Conservation (phyloP, 1,140 invertebrate genomes). For the Drosophila serrata region DNA sequence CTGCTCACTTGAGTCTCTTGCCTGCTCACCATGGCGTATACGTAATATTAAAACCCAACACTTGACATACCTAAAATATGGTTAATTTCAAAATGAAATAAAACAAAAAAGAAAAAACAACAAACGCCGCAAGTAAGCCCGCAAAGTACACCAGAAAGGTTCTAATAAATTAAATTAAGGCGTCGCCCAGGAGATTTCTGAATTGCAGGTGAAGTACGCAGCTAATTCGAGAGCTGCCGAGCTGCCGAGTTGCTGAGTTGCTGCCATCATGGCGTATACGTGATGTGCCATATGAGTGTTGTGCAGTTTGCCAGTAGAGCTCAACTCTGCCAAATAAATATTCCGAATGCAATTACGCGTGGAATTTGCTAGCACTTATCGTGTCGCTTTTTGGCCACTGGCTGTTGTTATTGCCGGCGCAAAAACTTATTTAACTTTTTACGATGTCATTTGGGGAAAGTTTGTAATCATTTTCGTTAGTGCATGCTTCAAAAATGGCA, state of each 20-base stretch:
- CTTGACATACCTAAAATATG: slow-evolving; percentile 19
- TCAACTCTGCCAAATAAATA: slow-evolving; percentile 61
- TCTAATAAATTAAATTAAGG: slow-evolving; percentile 45
- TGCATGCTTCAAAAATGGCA: slow-evolving; percentile 70
- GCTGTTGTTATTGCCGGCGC: slow-evolving; percentile 21
- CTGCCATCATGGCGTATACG: slow-evolving; percentile 12
- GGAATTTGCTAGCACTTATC: slow-evolving; percentile 73
- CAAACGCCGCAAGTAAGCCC: slow-evolving; percentile 6
- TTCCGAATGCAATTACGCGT: slow-evolving; percentile 80
- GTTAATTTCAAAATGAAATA: slow-evolving; percentile 18
- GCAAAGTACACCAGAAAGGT: slow-evolving; percentile 9
- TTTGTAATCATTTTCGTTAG: slow-evolving; percentile 80
- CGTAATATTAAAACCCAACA: slow-evolving; percentile 24
- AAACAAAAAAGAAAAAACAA: slow-evolving; percentile 5
- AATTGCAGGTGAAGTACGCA: slow-evolving; percentile 1
- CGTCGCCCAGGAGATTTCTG: slow-evolving; percentile 36
- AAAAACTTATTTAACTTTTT: slow-evolving; percentile 79
- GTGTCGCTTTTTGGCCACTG: slow-evolving; percentile 48
- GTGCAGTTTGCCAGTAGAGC: too few species aligned
- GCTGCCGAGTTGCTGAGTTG: neutral
- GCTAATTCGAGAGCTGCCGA: slow-evolving; percentile 16
- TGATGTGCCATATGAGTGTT: slow-evolving; percentile 1
- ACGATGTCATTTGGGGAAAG: slow-evolving; percentile 76
- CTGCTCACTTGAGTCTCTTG: too few species aligned
- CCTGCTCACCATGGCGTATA: slow-evolving; percentile 17